A percentile compares a stretch with the other conserved stretches of the same genome.
Conservation (phyloP, 2,113 vertebrate species). For the Lagenorhynchus albirostris region DNA sequence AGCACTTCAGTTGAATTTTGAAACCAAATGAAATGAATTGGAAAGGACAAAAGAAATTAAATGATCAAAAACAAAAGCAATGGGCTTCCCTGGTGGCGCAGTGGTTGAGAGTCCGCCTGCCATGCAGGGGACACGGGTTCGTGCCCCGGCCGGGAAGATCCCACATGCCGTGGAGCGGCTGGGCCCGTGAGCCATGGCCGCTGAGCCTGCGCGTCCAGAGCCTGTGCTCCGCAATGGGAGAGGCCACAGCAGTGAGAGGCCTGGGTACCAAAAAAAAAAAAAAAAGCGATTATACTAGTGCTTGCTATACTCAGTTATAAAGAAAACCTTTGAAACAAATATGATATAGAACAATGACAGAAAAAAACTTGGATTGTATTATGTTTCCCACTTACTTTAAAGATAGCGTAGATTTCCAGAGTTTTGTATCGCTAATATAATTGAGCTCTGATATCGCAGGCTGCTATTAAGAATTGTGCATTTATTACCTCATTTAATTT, state of each 20-base stretch:
- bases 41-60: constrained; percentile 19
- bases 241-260: too few species aligned
- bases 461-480: not conserved
- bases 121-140: too few species aligned
- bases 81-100: too few species aligned
- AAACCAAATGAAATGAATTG: constrained; percentile 31
- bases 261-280: too few species aligned
- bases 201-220: too few species aligned
- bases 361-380: not conserved
- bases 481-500: not conserved
- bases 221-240: too few species aligned
- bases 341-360: not conserved
- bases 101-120: too few species aligned
- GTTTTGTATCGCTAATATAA: not conserved
- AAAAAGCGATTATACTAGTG: not conserved
- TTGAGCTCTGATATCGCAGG: not conserved
- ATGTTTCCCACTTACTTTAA: not conserved
- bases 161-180: too few species aligned
- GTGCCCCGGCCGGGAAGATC: too few species aligned
- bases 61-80: not conserved
- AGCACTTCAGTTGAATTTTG: not conserved
- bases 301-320: not conserved
- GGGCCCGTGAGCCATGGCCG: too few species aligned
- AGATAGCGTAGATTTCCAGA: not conserved
- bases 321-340: not conserved